Percentiles rank a stretch among this genome's conserved stretches.
These are phyloP conservation scores for Lasiommata megera DNA, from an alignment of 2,888 invertebrate species.

Conservation along the genomic window DNA sequence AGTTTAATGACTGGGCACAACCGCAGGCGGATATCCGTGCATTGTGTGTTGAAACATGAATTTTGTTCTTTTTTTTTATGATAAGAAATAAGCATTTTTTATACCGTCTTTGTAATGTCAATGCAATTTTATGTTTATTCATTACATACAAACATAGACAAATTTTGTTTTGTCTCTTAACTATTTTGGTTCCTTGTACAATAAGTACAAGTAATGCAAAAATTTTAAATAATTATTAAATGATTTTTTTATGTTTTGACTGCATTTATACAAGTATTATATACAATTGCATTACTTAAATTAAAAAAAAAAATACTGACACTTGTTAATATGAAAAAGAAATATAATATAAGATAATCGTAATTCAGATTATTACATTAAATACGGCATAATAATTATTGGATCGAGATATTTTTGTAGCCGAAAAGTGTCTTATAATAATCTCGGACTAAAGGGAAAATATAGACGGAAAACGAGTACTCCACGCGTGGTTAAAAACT, in stretches of 20 bases:
- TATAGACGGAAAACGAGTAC: neutral
- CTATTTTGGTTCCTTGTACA: too few relatives aligned
- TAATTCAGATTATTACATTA: neutral
- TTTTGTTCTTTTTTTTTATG: neutral
- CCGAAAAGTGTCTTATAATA: slow-evolving; percentile 15
- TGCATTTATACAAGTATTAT: neutral
- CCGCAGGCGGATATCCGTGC: neutral
- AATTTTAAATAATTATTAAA: too few relatives aligned
- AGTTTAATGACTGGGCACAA: neutral
- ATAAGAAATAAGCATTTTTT: neutral
- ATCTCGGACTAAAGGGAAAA: neutral
- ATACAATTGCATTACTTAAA: neutral
- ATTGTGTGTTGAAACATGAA: neutral
- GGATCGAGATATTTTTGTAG: slow-evolving; percentile 3
- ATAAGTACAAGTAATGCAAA: too few relatives aligned
- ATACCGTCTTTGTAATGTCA: neutral
- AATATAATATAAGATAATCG: neutral
- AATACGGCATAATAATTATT: slow-evolving; percentile 6
- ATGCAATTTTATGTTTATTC: neutral
- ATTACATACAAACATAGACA: neutral
- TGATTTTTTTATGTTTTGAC: neutral
- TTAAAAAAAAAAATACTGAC: neutral
- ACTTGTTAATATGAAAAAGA: neutral
- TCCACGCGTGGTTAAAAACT: too few relatives aligned
- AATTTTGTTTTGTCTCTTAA: too few relatives aligned